Evolutionary conservation across 2,888 invertebrate genomes (phyloP).

Genomic region (Micropterix aruncella): DNA sequence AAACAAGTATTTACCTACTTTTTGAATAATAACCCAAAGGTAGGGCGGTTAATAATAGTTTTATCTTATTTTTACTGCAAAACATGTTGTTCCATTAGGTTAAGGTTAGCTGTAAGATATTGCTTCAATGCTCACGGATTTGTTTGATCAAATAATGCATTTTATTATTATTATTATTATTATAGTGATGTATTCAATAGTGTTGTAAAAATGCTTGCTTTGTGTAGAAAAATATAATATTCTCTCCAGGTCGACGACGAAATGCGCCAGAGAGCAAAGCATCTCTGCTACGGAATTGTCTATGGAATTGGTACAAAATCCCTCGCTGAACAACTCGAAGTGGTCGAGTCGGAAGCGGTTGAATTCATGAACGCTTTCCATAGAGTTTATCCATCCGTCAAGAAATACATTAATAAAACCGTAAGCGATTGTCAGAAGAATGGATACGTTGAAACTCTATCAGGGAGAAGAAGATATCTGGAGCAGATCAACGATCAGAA

Average conservation of each 20-base stretch:
- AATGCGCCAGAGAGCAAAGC: constrained; percentile 76
- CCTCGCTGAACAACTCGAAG: constrained; percentile 63
- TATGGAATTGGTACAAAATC: constrained; percentile 90
- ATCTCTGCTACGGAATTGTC: constrained; percentile 91
- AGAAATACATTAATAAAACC: constrained; percentile 34
- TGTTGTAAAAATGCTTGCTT: no score
- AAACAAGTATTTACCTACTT: no score
- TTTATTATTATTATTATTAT: no score
- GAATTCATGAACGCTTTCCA: constrained; percentile 72
- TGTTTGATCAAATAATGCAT: no score
- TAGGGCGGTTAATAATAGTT: no score
- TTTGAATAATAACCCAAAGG: no score
- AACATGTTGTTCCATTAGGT: no score
- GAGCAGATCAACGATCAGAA: constrained; percentile 55
- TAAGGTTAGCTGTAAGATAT: no score
- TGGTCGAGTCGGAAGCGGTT: constrained; percentile 65
- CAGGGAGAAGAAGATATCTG: constrained; percentile 64
- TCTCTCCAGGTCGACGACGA: constrained; percentile 55
- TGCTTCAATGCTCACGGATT: no score
- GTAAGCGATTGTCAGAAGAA: constrained; percentile 48
- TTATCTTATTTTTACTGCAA: no score
- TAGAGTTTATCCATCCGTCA: constrained; percentile 57
- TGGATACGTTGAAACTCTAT: constrained; percentile 76
- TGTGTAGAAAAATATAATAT: no score
- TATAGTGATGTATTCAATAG: no score